Conservation (phyloP, 23 tunicate species). For the Diplosoma virens region DNA sequence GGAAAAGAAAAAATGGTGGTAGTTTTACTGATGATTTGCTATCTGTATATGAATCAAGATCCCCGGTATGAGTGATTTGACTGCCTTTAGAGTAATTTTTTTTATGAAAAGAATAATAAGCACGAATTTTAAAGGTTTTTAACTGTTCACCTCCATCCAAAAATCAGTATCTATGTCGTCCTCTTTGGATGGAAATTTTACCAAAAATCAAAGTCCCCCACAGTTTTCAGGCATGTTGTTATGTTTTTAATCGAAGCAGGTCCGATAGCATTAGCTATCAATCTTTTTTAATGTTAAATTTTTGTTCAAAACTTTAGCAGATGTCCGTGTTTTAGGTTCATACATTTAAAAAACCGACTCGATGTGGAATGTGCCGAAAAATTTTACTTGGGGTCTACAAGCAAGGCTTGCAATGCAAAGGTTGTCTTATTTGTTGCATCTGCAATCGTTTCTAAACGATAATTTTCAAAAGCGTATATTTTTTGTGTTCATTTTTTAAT, state of each 20-base stretch:
- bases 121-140: slow-evolving; percentile 17
- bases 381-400: slow-evolving; percentile 77
- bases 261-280: background rate
- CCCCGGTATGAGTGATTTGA: no score
- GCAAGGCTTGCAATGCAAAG: slow-evolving; percentile 96
- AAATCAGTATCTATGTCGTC: slow-evolving; percentile 46
- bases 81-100: no score
- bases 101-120: no score
- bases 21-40: no score
- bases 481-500: no score
- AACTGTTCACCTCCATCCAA: slow-evolving; percentile 5
- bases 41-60: no score
- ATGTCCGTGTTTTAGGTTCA: slow-evolving; percentile 50
- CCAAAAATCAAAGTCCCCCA: slow-evolving; percentile 82
- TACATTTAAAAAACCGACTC: slow-evolving; percentile 85
- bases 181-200: slow-evolving; percentile 56
- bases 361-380: slow-evolving; percentile 80
- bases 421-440: slow-evolving; percentile 3
- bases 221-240: slow-evolving; percentile 49
- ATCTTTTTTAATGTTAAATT: background rate
- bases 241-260: background rate
- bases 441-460: no score
- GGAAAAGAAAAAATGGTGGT: slow-evolving; percentile 72
- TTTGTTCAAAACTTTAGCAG: background rate
- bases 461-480: no score